phyloP scores from a whole-genome alignment of 2,797 vertebrate species.

The Peromyscus nudipes region DNA sequence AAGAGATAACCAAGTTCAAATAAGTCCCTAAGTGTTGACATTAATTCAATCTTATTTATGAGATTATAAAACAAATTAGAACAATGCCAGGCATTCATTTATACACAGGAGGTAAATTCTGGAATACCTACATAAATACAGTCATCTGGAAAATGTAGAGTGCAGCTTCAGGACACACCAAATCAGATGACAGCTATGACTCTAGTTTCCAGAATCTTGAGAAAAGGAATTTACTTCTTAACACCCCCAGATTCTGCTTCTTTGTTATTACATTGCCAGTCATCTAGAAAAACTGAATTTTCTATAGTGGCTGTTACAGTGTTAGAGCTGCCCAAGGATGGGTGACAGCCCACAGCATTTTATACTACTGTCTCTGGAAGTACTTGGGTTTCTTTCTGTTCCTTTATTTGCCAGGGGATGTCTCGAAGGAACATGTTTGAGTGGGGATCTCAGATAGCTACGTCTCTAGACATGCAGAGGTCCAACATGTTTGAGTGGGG shows the following conservation, averaged over 20 bases:
- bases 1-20: background rate
- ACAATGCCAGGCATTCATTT: background rate
- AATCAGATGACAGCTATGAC: background rate
- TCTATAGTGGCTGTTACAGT: rapidly evolving
- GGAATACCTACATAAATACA: background rate
- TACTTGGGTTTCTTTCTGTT: background rate
- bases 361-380: background rate
- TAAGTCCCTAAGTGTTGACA: background rate
- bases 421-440: background rate
- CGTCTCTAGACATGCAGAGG: background rate
- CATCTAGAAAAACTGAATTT: background rate
- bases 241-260: background rate
- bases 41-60: background rate
- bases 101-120: background rate
- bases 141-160: background rate
- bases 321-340: background rate
- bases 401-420: background rate
- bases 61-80: background rate
- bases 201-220: background rate
- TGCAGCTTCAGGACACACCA: background rate
- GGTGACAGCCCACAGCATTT: background rate
- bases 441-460: background rate
- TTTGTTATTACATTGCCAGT: background rate
- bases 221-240: background rate
- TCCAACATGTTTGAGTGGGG: background rate